A percentile compares a stretch with the other conserved stretches of the same genome.
Conservation (phyloP, 1,140 invertebrate species). For the Drosophila albomicans region DNA sequence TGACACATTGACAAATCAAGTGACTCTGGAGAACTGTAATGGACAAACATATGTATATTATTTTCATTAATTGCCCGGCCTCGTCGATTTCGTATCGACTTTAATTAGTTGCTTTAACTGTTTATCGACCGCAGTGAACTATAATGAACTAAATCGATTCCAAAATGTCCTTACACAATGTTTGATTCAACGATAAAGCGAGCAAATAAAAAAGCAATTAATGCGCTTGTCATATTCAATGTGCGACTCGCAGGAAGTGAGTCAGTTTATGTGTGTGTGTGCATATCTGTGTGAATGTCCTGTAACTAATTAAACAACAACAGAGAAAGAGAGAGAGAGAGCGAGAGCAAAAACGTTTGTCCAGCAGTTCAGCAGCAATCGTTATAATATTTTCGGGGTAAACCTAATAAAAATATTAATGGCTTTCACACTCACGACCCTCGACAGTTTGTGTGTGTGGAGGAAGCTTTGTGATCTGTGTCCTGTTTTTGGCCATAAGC, state of each 20-base stretch:
- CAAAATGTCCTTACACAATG: slow-evolving; percentile 23
- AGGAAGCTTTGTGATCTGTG: background rate
- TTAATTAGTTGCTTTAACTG: slow-evolving; percentile 24
- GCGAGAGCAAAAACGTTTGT: slow-evolving; percentile 6
- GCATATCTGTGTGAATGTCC: slow-evolving; percentile 18
- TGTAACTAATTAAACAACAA: slow-evolving; percentile 61
- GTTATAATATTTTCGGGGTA: slow-evolving; percentile 38
- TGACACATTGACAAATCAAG: slow-evolving; percentile 6
- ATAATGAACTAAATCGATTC: slow-evolving; percentile 36
- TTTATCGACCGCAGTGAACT: slow-evolving; percentile 20
- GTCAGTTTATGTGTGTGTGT: slow-evolving; percentile 1
- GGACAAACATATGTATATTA: background rate
- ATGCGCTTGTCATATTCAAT: slow-evolving; percentile 58
- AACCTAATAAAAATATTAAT: slow-evolving; percentile 68
- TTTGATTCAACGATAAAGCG: slow-evolving; percentile 50
- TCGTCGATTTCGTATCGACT: slow-evolving; percentile 25
- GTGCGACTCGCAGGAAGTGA: background rate
- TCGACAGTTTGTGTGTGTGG: background rate
- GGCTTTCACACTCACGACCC: slow-evolving; percentile 22
- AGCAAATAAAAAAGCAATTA: slow-evolving; percentile 65
- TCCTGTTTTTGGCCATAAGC: slow-evolving; percentile 23
- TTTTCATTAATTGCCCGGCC: slow-evolving; percentile 4
- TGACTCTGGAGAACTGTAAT: slow-evolving; percentile 8
- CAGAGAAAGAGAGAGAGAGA: slow-evolving; percentile 3
- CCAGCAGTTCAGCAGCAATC: slow-evolving; percentile 26